A percentile compares a stretch with the other conserved stretches of the same genome.
These are phyloP conservation scores for Sylvietta virens DNA, from an alignment of 2,113 vertebrate genomes.

Conservation along the genomic window DNA sequence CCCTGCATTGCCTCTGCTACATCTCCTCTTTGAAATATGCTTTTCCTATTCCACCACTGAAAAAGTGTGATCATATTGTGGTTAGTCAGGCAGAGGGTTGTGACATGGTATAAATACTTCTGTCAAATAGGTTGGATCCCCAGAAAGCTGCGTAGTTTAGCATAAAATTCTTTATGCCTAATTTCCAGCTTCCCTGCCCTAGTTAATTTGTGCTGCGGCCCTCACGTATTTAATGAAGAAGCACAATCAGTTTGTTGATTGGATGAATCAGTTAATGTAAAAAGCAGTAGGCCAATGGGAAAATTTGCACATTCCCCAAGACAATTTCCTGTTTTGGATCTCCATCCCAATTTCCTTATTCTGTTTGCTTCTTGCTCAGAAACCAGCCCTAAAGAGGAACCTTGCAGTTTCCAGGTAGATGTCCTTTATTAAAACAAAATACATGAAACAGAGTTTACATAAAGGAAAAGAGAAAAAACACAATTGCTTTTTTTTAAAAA, in stretches of 20 bases:
- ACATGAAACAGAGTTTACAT: background rate
- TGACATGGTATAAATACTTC: background rate
- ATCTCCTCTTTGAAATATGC: background rate
- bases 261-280: background rate
- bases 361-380: background rate
- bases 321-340: background rate
- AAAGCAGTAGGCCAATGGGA: background rate
- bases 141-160: background rate
- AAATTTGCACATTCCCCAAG: background rate
- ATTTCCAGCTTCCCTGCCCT: background rate
- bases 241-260: background rate
- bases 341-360: background rate
- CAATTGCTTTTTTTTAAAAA: background rate
- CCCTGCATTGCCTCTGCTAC: background rate
- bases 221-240: background rate
- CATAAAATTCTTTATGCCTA: background rate
- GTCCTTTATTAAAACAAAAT: background rate
- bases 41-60: background rate
- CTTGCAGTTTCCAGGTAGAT: background rate
- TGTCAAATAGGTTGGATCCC: background rate
- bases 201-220: background rate
- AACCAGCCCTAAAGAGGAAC: background rate
- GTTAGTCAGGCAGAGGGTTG: background rate
- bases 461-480: background rate
- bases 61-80: background rate